These are phyloP conservation scores for Timema cristinae DNA, from an alignment of 2,888 invertebrate species.

Conservation along the genomic window DNA sequence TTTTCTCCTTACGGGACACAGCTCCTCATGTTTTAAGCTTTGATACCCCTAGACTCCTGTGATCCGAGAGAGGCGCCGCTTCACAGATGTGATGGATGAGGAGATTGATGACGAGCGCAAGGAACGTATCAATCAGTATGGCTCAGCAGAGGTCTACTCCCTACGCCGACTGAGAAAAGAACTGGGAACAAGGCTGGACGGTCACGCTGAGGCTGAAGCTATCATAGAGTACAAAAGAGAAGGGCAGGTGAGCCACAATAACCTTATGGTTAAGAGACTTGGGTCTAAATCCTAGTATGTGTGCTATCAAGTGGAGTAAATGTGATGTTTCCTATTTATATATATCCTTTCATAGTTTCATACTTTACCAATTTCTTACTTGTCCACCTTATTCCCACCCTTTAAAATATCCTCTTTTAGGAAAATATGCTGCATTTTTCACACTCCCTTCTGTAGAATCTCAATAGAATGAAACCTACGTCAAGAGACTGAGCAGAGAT, in stretches of 20 bases:
- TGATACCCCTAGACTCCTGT: constrained; percentile 63
- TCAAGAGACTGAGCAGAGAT: too few relatives aligned
- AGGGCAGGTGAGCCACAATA: constrained; percentile 35
- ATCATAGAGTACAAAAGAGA: constrained; percentile 70
- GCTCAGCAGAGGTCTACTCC: constrained; percentile 60
- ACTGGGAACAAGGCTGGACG: constrained; percentile 78
- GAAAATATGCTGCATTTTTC: too few relatives aligned
- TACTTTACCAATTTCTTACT: too few relatives aligned
- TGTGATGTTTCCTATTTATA: too few relatives aligned
- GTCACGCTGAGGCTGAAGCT: constrained; percentile 84
- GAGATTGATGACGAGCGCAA: constrained; percentile 89
- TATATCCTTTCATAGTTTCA: too few relatives aligned
- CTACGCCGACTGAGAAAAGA: constrained; percentile 77
- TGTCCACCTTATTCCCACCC: too few relatives aligned
- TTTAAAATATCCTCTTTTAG: too few relatives aligned
- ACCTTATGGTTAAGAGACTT: background rate
- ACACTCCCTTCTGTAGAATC: too few relatives aligned
- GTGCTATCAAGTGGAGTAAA: background rate
- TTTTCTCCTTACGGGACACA: too few relatives aligned
- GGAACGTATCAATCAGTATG: constrained; percentile 74
- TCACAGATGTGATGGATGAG: constrained; percentile 93
- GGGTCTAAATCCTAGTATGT: background rate
- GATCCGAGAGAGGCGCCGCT: constrained; percentile 83
- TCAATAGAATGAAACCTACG: too few relatives aligned
- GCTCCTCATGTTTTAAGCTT: too few relatives aligned